Evolutionary conservation across 2,113 vertebrate species (phyloP), one percentile per base, ranked within the genome.

Genomic region (Aviceda subcristata): DNA sequence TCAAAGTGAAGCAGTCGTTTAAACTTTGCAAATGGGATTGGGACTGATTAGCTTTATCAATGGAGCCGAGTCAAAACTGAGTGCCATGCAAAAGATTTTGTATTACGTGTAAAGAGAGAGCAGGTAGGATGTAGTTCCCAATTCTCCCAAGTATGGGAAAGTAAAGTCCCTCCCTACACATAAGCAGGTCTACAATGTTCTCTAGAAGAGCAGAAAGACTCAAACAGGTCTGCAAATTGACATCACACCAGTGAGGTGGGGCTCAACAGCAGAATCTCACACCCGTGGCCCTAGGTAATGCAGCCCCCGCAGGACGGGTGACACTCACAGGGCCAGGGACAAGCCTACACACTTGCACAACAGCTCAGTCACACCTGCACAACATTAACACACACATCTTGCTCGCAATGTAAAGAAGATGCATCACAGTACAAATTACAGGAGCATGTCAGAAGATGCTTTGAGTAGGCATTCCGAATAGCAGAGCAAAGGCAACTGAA

Each of bases 241-340:
- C 30, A 73, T 34, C 15, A 17, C 39, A 63, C 2, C n/a, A 48
- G 18, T 17, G 57, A 86, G 48, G 6, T 24, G 16, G 19, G 30
- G 46, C 43, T 43, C 2, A 0, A 46, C 13, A 66, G 50, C 11
- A 9, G 67, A 38, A 30, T 32, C 22, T n/a, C 34, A 10, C 24
- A 51, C 4, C 27, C 23, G 13, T 9, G 16, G 24, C 66, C 56
- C 7, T 6, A 32, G 12, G 0, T 21, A 60, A 41, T 12, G 22
- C 4, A 2, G 34, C 3, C 16, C 11, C 24, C 0, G 0, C 11
- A 20, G 79, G 16, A 50, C 1, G 0, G 41, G 36, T 69, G 77
- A n/a, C 18, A 55, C 18, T 46, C 53, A 39, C 18, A 57, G 53
- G 10, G 34, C 11, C 17, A 32, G 56, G 23, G 18, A 85, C n/a